phyloP scores from a whole-genome alignment of 2,888 invertebrate species.

The Lochmaea crataegi region DNA sequence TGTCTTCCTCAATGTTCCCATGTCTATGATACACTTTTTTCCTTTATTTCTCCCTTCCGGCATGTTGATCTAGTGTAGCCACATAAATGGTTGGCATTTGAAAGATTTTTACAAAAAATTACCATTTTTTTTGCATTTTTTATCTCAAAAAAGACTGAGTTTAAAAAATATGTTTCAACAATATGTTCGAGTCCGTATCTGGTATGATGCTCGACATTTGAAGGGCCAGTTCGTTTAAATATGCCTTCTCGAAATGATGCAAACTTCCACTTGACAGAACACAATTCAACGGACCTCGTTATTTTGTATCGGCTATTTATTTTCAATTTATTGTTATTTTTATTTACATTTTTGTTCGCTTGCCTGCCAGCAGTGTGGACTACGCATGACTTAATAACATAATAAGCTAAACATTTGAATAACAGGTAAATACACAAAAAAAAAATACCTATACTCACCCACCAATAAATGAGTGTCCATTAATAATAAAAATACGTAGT shows the following conservation, averaged over 20 bases:
- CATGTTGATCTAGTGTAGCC: too few species aligned
- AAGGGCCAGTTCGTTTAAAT: constrained; percentile 60
- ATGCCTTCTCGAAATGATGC: constrained; percentile 61
- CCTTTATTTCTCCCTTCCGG: too few species aligned
- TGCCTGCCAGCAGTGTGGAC: constrained; percentile 8
- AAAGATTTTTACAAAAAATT: too few species aligned
- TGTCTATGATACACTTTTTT: too few species aligned
- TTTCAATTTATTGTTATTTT: constrained; percentile 54
- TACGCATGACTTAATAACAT: constrained; percentile 18
- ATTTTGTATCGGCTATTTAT: constrained; percentile 63
- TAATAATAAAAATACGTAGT: background rate
- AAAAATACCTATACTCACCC: background rate
- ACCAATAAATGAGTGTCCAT: background rate
- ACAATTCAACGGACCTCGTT: constrained; percentile 62
- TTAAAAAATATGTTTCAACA: background rate
- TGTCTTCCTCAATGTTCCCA: too few species aligned
- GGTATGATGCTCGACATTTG: constrained; percentile 39
- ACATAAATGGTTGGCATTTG: too few species aligned
- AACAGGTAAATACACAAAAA: background rate
- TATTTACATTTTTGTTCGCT: constrained; percentile 27
- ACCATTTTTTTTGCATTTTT: too few species aligned
- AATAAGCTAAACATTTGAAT: constrained; percentile 28
- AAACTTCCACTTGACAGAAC: constrained; percentile 63
- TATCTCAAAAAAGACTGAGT: background rate
- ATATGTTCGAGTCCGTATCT: constrained; percentile 45